Conservation (phyloP, 2,113 vertebrate genomes). For the Gallinago jamesoni region DNA sequence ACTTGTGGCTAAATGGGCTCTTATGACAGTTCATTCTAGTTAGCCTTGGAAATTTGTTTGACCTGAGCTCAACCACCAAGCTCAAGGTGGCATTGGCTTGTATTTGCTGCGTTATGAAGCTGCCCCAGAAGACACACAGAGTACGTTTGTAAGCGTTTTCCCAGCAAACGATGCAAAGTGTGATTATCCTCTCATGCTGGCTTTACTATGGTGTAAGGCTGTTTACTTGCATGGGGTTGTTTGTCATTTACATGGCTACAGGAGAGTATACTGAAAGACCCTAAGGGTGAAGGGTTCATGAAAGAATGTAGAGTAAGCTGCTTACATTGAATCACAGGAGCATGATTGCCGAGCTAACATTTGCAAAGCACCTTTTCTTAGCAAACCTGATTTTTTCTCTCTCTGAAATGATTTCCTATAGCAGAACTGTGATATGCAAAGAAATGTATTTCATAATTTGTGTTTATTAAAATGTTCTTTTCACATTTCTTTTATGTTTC, state of each 20-base stretch:
- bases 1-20: conserved; percentile 20
- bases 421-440: conserved; percentile 19
- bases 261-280: neutral
- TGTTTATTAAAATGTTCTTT: conserved; percentile 59
- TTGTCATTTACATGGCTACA: neutral
- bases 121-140: neutral
- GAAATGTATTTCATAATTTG: conserved; percentile 39
- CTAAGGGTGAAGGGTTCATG: neutral
- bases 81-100: neutral
- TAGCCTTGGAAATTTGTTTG: conserved; percentile 36
- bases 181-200: neutral
- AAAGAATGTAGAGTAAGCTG: neutral
- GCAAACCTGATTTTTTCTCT: neutral
- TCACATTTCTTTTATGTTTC: conserved; percentile 37
- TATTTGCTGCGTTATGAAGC: neutral
- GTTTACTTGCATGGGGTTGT: neutral
- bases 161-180: neutral
- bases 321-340: neutral
- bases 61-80: neutral
- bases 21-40: neutral
- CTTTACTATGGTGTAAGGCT: neutral
- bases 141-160: neutral
- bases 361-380: neutral
- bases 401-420: neutral
- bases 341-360: neutral